Evolutionary conservation across 2,797 vertebrate genomes (phyloP).

Genomic region (Nothura maculosa): DNA sequence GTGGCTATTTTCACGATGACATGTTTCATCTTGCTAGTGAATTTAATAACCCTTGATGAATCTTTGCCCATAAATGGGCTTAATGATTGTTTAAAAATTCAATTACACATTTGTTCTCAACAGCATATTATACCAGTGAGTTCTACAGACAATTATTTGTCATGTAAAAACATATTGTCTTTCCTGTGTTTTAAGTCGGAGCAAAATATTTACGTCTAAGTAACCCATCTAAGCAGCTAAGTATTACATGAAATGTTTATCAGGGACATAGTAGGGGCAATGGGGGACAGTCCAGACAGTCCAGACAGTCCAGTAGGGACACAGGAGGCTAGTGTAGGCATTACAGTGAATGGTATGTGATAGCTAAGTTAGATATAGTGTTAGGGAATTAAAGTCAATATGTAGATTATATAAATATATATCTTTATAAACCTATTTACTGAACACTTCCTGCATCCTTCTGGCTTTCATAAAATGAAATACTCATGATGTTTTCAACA

Average conservation of each 20-base stretch:
- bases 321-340: background rate
- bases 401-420: background rate
- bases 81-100: background rate
- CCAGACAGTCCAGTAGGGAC: background rate
- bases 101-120: background rate
- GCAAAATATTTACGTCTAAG: background rate
- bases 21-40: background rate
- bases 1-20: background rate
- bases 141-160: background rate
- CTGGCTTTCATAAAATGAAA: background rate
- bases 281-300: no score
- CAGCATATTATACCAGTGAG: background rate
- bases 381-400: background rate
- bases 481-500: background rate
- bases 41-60: background rate
- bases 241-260: background rate
- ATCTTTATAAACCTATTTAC: background rate
- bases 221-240: background rate
- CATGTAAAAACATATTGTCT: background rate
- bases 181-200: background rate
- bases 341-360: background rate
- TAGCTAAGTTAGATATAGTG: background rate
- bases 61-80: background rate
- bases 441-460: background rate
- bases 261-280: background rate